Conservation (phyloP, 2,113 vertebrate species). For the Lepisosteus osseus region DNA sequence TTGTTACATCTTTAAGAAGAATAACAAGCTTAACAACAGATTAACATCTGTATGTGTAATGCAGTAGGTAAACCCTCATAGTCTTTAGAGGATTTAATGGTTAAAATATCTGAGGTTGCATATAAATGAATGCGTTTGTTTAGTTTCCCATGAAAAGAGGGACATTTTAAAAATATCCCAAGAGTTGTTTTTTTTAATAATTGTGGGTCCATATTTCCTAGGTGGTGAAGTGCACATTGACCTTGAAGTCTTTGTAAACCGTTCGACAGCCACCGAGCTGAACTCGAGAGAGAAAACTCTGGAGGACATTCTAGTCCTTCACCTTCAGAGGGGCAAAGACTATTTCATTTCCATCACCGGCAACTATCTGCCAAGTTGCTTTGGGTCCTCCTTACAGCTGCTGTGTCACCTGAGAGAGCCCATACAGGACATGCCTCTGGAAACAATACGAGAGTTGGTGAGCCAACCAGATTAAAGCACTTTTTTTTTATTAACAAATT, state of each 20-base stretch:
- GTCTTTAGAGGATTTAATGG: too few species aligned
- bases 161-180: too few species aligned
- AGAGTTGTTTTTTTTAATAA: too few species aligned
- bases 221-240: constrained; percentile 77
- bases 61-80: too few species aligned
- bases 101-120: too few species aligned
- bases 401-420: constrained; percentile 83
- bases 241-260: constrained; percentile 91
- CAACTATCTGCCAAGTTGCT: constrained; percentile 92
- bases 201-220: constrained; percentile 37
- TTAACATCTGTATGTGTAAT: too few species aligned
- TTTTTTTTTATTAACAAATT: too few species aligned
- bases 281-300: constrained; percentile 81
- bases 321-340: constrained; percentile 87
- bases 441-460: constrained; percentile 74
- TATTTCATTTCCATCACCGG: constrained; percentile 88
- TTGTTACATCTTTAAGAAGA: too few species aligned
- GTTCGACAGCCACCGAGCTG: constrained; percentile 78
- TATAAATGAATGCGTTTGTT: too few species aligned
- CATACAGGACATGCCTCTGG: constrained; percentile 77
- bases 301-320: constrained; percentile 93
- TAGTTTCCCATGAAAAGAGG: too few species aligned
- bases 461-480: constrained; percentile 40
- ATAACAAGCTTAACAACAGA: too few species aligned
- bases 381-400: constrained; percentile 76